phyloP scores from a whole-genome alignment of 2,797 vertebrate genomes.

The Paguma larvata region DNA sequence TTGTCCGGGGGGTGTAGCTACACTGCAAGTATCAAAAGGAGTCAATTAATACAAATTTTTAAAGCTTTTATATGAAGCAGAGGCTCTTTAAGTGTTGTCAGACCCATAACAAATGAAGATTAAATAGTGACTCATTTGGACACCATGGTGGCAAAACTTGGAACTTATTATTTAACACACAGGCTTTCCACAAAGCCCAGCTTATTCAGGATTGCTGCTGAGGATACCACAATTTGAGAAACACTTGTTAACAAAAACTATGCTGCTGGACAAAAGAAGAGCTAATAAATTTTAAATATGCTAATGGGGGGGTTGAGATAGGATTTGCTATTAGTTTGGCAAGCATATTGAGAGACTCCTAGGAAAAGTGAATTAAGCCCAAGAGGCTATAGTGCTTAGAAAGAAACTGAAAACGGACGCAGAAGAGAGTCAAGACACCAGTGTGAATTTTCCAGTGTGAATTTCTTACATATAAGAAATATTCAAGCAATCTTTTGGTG shows the following conservation, averaged over 20 bases:
- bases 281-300: background rate
- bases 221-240: background rate
- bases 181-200: background rate
- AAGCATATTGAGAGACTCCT: background rate
- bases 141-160: background rate
- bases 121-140: background rate
- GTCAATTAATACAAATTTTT: constrained; percentile 56
- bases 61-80: background rate
- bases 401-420: background rate
- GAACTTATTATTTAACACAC: constrained; percentile 2
- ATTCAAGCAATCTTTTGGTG: background rate
- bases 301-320: background rate
- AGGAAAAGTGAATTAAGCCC: background rate
- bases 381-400: background rate
- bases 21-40: background rate
- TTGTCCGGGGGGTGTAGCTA: background rate
- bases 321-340: background rate
- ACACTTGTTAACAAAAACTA: background rate
- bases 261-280: background rate
- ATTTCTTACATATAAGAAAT: background rate
- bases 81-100: constrained; percentile 34
- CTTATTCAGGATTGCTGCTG: background rate
- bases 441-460: background rate
- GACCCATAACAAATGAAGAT: constrained; percentile 50
- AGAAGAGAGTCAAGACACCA: background rate